Percentiles rank a stretch among this genome's conserved stretches.
These are phyloP conservation scores for Agriopis marginaria DNA, from an alignment of 2,888 invertebrate genomes.

Conservation along the genomic window DNA sequence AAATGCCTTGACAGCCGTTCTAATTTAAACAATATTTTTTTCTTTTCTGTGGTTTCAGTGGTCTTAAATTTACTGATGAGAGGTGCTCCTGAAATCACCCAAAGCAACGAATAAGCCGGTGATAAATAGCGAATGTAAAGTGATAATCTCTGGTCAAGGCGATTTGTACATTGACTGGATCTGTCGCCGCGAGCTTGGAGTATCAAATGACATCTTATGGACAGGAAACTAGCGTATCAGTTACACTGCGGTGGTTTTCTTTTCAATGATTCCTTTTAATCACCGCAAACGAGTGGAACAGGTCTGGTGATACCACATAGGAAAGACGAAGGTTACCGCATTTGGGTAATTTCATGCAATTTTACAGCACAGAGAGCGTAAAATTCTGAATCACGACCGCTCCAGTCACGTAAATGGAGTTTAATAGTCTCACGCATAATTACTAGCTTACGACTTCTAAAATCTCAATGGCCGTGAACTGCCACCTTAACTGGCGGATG, in stretches of 20 bases:
- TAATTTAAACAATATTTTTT: too few relatives aligned
- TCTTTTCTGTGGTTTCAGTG: too few relatives aligned
- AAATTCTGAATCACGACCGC: conserved; percentile 44
- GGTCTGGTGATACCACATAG: background rate
- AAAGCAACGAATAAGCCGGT: background rate
- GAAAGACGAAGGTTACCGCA: background rate
- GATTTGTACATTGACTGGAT: conserved; percentile 5
- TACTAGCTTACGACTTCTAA: conserved; percentile 52
- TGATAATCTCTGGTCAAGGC: conserved; percentile 6
- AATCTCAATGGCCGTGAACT: conserved; percentile 71
- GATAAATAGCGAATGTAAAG: background rate
- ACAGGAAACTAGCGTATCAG: conserved; percentile 17
- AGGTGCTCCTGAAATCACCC: background rate
- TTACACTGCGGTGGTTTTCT: conserved; percentile 13
- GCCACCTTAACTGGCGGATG: conserved; percentile 64
- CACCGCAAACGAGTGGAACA: background rate
- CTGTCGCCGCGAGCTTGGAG: conserved; percentile 4
- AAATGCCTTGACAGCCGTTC: too few relatives aligned
- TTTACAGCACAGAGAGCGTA: conserved; percentile 25
- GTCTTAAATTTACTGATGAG: background rate
- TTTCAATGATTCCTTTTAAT: conserved; percentile 7
- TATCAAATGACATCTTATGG: conserved; percentile 13
- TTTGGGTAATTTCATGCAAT: conserved; percentile 9
- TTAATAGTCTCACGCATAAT: conserved; percentile 50
- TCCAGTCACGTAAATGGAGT: conserved; percentile 48